Conservation (phyloP, 1,140 invertebrate species). For the Camponotus pennsylvanicus region DNA sequence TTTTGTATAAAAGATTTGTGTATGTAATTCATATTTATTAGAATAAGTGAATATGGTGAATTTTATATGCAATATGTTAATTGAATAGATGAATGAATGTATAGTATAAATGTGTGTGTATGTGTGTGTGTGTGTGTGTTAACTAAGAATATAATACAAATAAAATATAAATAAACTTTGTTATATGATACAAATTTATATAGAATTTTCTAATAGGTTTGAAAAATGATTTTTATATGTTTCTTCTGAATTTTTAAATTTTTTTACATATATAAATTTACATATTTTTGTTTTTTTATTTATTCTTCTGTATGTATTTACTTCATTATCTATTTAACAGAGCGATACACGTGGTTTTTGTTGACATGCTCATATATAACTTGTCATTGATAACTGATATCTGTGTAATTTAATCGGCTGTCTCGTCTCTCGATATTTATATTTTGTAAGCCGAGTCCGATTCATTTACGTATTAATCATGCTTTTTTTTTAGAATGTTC, state of each 20-base stretch:
- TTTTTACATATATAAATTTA: not conserved
- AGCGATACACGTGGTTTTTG: not conserved
- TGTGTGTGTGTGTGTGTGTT: not conserved
- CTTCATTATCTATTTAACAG: too few relatives aligned
- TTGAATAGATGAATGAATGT: not conserved
- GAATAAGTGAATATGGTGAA: not conserved
- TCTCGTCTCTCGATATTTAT: constrained; percentile 59
- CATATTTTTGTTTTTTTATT: not conserved
- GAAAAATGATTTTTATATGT: not conserved
- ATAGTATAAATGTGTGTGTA: not conserved
- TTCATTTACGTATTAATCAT: too few relatives aligned
- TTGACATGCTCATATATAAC: not conserved
- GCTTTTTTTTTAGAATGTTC: too few relatives aligned
- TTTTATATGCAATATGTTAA: not conserved
- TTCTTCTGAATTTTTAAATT: not conserved
- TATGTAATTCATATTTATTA: constrained; percentile 24
- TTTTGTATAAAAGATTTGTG: too few relatives aligned
- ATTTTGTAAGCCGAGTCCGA: constrained; percentile 60
- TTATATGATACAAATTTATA: constrained; percentile 1
- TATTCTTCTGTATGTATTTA: not conserved
- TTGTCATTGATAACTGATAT: constrained; percentile 40
- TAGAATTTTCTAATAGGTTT: not conserved
- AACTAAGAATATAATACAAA: not conserved
- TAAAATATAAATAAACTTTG: not conserved
- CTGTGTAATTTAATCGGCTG: constrained; percentile 58